A percentile compares a stretch with the other conserved stretches of the same genome.
Evolutionary conservation across 1,140 invertebrate genomes (phyloP).

Genomic region (Thalassaphorura encarpata): DNA sequence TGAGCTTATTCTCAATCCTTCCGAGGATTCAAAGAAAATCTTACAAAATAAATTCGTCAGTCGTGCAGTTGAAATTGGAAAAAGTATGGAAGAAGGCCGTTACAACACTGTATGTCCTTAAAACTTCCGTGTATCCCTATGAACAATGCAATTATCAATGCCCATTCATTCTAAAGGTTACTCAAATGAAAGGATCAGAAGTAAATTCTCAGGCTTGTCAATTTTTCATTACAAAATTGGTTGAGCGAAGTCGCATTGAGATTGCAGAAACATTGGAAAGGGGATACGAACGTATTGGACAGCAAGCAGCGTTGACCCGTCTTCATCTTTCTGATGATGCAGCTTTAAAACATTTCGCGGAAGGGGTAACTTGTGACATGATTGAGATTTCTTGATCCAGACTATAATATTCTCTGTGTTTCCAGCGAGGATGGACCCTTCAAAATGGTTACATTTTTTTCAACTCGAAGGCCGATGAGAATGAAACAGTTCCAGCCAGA

Average conservation of each 20-base stretch:
- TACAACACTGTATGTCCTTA: conserved; percentile 85
- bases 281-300: background rate
- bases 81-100: conserved; percentile 97
- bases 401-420: background rate
- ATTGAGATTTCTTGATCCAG: background rate
- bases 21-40: background rate
- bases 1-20: conserved; percentile 9
- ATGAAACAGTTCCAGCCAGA: conserved; percentile 1
- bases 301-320: background rate
- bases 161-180: background rate
- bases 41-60: conserved; percentile 9
- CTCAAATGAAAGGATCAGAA: background rate
- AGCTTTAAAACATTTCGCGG: background rate
- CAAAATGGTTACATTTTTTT: background rate
- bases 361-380: background rate
- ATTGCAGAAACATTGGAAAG: conserved; percentile 3
- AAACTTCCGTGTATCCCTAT: background rate
- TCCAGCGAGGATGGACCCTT: conserved; percentile 1
- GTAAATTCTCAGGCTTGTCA: background rate
- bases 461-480: background rate
- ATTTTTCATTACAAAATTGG: conserved; percentile 11
- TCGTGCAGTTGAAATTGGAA: conserved; percentile 53
- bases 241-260: background rate
- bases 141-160: background rate
- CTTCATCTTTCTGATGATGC: conserved; percentile 2